Evolutionary conservation across 2,113 vertebrate species (phyloP).

Genomic region (Phaetusa simplex): DNA sequence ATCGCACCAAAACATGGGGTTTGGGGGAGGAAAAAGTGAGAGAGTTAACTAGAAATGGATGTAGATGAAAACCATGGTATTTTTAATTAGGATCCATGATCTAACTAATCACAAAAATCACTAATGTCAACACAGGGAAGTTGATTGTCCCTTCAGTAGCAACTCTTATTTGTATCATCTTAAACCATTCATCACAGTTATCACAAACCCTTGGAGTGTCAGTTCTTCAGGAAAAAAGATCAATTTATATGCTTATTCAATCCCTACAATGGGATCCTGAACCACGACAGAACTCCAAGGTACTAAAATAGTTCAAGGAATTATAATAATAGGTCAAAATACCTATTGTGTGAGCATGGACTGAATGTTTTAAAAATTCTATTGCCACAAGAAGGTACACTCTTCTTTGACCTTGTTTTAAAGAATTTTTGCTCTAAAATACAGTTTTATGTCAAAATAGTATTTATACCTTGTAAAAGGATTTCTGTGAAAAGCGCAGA

Average conservation of each 20-base stretch:
- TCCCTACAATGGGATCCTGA: background rate
- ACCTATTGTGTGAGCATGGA: background rate
- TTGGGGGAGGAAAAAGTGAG: background rate
- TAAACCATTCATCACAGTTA: background rate
- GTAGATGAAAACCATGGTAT: background rate
- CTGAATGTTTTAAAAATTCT: background rate
- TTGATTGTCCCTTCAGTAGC: background rate
- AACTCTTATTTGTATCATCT: background rate
- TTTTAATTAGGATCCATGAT: background rate
- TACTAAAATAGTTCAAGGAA: background rate
- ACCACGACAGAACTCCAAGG: background rate
- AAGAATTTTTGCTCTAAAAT: background rate
- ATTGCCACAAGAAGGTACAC: background rate
- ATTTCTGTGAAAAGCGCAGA: background rate
- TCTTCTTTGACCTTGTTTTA: background rate
- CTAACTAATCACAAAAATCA: background rate
- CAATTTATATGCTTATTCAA: background rate
- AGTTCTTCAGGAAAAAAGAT: background rate
- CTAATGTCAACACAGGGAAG: background rate
- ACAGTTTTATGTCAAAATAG: accelerated
- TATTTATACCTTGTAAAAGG: accelerated
- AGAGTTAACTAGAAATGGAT: background rate
- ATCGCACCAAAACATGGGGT: background rate
- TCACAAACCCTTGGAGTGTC: background rate
- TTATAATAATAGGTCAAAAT: background rate